A percentile compares a stretch with the other conserved stretches of the same genome.
These are phyloP conservation scores for Misgurnus mizolepis DNA, from an alignment of 2,113 vertebrate species.

Conservation along the genomic window DNA sequence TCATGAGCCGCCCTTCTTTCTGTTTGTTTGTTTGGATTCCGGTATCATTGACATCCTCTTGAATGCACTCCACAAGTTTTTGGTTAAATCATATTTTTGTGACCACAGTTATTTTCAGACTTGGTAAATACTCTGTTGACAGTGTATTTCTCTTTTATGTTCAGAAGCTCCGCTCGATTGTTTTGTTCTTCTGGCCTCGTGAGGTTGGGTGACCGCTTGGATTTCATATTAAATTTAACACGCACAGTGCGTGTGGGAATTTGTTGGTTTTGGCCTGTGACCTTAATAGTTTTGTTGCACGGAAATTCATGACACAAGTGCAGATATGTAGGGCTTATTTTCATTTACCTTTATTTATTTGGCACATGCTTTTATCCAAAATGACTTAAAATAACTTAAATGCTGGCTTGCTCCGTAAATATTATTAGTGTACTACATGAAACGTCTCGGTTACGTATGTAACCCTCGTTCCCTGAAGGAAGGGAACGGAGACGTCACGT, in stretches of 20 bases:
- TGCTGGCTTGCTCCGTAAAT: neutral
- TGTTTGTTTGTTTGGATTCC: slow-evolving; percentile 57
- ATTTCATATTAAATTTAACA: slow-evolving; percentile 44
- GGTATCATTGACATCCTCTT: slow-evolving; percentile 52
- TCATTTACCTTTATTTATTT: slow-evolving; percentile 54
- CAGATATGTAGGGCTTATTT: slow-evolving; percentile 45
- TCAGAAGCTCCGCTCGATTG: slow-evolving; percentile 60
- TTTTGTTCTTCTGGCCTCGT: slow-evolving; percentile 32
- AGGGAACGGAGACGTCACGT: too few relatives aligned
- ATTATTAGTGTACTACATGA: neutral
- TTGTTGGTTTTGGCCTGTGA: slow-evolving; percentile 63
- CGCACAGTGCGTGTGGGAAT: slow-evolving; percentile 58
- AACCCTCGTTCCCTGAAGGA: too few relatives aligned
- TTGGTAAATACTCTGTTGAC: slow-evolving; percentile 63
- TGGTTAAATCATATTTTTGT: slow-evolving; percentile 59
- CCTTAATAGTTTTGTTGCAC: slow-evolving; percentile 58
- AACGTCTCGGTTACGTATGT: neutral
- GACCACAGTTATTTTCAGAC: slow-evolving; percentile 63
- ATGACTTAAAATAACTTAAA: neutral
- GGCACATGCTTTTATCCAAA: neutral
- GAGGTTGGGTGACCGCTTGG: slow-evolving; percentile 61
- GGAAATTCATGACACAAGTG: slow-evolving; percentile 54
- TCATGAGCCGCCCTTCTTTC: neutral
- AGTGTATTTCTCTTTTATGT: slow-evolving; percentile 59
- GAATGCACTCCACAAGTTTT: slow-evolving; percentile 56